Base-by-base conservation (phyloP, 1,140 invertebrate genomes). In the Papilio aristodemus region DNA sequence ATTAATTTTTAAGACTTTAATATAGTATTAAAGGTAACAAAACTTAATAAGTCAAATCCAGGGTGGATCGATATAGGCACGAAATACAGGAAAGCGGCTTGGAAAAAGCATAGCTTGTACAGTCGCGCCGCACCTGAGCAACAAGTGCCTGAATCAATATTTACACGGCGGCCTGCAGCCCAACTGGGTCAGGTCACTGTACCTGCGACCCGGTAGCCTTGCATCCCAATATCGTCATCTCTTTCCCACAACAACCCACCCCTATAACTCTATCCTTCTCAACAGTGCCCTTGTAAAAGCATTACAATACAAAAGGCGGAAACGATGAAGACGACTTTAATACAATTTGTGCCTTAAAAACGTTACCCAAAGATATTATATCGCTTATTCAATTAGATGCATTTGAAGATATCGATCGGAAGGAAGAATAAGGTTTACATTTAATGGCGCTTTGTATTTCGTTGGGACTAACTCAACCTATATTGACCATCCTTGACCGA, bases 121-220 rank as follows among this genome's bases (percentile, higher is more conserved):
- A 59, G 59, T 37, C 27, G 68, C 58, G 41, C 71, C 71, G 69
- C 70, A 71, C 76, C 74, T 71, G 68, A 80, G 81, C 88, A 88
- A 90, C 88, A 90, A 83, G 88, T 90, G 73, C 76, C 78, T 79
- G 78, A 90, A 91, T 91, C 88, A 89, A 91, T 91, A 89, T 91
- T 84, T 85, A 85, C 85, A 79, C 80, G 78, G 72, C 77, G 77
- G 78, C 81, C 81, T 87, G 82, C 87, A 88, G 72, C 78, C 70
- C 76, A 91, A 87, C 74, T 91, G 71, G 89, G 89, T 85, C 85
- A 89, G 85, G 85, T 86, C 86, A 82, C 79, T 85, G 88, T 84
- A 89, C 87, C 85, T 88, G 80, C 76, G 86, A 86, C 80, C 86
- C 77, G 75, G 74, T 80, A 85, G 83, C 85, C 85, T 86, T 90